Percentiles rank a stretch among this genome's conserved stretches.
Evolutionary conservation across 2,113 vertebrate genomes (phyloP).

Genomic region (Tachysurus fulvidraco): DNA sequence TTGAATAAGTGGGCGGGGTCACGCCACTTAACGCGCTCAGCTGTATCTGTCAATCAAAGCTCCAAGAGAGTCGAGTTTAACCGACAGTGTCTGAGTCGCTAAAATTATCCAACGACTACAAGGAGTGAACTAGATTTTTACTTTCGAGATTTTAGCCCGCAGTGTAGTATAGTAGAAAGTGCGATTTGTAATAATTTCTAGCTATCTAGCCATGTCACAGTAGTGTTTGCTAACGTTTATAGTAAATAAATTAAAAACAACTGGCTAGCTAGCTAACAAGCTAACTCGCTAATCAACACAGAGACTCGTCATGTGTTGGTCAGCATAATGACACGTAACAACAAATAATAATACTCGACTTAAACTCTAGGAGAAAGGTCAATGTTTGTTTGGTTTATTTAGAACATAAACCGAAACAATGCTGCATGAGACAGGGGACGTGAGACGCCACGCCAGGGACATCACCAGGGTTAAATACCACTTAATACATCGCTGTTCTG

Average conservation of each 20-base stretch:
- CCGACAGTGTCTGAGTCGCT: neutral
- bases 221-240: neutral
- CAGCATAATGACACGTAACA: neutral
- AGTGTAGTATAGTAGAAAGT: neutral
- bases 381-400: neutral
- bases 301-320: neutral
- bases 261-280: neutral
- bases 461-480: neutral
- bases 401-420: neutral
- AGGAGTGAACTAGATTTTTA: neutral
- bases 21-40: neutral
- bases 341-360: neutral
- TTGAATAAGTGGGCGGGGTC: neutral
- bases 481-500: neutral
- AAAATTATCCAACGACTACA: neutral
- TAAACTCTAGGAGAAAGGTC: neutral
- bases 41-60: conserved; percentile 11
- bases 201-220: neutral
- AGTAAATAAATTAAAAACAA: neutral
- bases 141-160: neutral
- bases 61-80: neutral
- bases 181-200: neutral
- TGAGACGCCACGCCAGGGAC: neutral
- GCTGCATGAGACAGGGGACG: neutral
- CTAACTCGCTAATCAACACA: neutral